Percentiles rank a stretch among this genome's conserved stretches.
Conservation (phyloP, 2,888 invertebrate species). For the Beris morrisii region DNA sequence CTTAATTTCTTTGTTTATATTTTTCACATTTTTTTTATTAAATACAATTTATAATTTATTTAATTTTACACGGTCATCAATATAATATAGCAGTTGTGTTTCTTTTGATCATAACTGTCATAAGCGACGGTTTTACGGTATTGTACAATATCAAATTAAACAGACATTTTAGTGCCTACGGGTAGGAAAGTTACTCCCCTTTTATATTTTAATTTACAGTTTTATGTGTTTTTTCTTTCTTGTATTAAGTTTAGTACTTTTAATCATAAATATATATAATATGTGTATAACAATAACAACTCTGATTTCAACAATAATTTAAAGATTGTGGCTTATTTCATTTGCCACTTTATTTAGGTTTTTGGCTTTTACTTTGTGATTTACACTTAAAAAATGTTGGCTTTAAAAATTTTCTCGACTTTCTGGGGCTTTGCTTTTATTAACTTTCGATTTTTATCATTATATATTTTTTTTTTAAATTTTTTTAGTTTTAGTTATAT, state of each 20-base stretch:
- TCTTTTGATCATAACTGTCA: too few species aligned
- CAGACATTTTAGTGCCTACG: too few species aligned
- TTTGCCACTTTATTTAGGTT: not conserved
- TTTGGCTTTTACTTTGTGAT: not conserved
- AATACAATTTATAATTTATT: too few species aligned
- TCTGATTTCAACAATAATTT: slow-evolving; percentile 38
- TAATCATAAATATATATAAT: slow-evolving; percentile 36
- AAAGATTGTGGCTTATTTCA: not conserved
- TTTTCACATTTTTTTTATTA: not conserved
- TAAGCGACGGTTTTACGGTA: too few species aligned
- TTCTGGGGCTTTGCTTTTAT: too few species aligned
- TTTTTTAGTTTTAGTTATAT: not conserved
- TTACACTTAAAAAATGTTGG: slow-evolving; percentile 9
- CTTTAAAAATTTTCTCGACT: not conserved
- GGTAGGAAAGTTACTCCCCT: too few species aligned
- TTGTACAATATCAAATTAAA: too few species aligned
- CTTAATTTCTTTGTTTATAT: slow-evolving; percentile 4
- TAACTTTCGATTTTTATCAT: not conserved
- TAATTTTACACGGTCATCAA: too few species aligned
- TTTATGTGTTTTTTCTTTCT: not conserved
- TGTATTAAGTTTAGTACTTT: slow-evolving; percentile 25
- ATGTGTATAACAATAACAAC: slow-evolving; percentile 40
- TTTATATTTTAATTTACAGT: not conserved
- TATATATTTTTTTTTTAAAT: not conserved
- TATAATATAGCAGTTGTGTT: too few species aligned